A percentile compares a stretch with the other conserved stretches of the same genome.
phyloP scores from a whole-genome alignment of 2,888 invertebrate genomes.

The Pemphredon lugubris region DNA sequence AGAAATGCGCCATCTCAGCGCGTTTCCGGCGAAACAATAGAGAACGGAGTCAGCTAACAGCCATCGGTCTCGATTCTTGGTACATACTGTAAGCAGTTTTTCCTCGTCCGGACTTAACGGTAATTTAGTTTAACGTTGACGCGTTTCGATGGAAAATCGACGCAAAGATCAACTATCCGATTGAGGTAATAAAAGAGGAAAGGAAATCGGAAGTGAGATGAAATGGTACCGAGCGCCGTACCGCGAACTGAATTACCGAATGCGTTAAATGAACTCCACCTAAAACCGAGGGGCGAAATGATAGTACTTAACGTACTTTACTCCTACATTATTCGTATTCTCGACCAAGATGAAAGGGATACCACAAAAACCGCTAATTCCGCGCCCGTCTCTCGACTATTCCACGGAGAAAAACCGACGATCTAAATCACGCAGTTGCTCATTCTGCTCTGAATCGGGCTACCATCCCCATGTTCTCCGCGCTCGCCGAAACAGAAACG shows the following conservation, averaged over 20 bases:
- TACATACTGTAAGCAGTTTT: too few species aligned
- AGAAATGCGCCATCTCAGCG: conserved; percentile 49
- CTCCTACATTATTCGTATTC: conserved; percentile 1
- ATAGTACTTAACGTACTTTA: conserved; percentile 1
- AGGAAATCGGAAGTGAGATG: background rate
- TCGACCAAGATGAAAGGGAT: conserved; percentile 2
- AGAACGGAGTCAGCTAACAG: conserved; percentile 13
- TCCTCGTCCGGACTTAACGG: too few species aligned
- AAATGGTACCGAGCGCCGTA: too few species aligned
- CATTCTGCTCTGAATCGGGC: background rate
- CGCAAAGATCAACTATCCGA: too few species aligned
- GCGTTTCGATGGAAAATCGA: too few species aligned
- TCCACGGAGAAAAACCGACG: background rate
- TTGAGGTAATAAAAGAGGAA: too few species aligned
- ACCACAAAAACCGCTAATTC: conserved; percentile 5
- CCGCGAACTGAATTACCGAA: background rate
- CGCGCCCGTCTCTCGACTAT: background rate
- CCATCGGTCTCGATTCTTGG: background rate
- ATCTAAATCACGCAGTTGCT: background rate
- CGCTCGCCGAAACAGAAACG: conserved; percentile 9
- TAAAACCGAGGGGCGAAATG: background rate
- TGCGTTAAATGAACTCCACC: background rate
- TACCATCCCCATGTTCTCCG: background rate
- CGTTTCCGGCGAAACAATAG: conserved; percentile 37
- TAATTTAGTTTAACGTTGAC: too few species aligned